Conservation (phyloP, 2,797 vertebrate genomes). For the Arctocebus calabarensis region DNA sequence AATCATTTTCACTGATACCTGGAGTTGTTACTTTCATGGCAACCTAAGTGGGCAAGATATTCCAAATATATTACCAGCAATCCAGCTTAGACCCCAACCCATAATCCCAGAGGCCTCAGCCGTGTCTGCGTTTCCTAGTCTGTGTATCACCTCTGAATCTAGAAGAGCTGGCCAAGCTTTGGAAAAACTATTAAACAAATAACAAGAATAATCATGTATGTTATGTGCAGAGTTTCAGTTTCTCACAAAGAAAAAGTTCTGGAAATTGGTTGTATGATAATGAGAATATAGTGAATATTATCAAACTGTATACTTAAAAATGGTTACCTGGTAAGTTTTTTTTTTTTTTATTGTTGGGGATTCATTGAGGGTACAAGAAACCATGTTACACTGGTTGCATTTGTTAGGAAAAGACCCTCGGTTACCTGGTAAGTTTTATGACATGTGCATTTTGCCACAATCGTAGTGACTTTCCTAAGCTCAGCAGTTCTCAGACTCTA, state of each 20-base stretch:
- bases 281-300: not conserved
- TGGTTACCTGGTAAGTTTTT: conserved; percentile 22
- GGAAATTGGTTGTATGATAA: not conserved
- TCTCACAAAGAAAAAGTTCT: not conserved
- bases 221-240: not conserved
- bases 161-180: not conserved
- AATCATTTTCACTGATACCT: not conserved
- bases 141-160: not conserved
- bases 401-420: too few species aligned
- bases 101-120: not conserved
- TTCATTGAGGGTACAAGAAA: too few species aligned
- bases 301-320: not conserved
- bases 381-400: too few species aligned
- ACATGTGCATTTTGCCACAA: not conserved
- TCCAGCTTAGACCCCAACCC: not conserved
- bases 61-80: not conserved
- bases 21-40: not conserved
- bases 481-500: not conserved
- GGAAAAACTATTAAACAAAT: not conserved
- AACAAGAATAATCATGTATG: not conserved
- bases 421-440: conserved; percentile 13
- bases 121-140: not conserved
- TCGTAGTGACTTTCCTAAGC: not conserved
- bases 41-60: not conserved
- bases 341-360: too few species aligned